Evolutionary conservation across 2,888 invertebrate genomes (phyloP).

Genomic region (Meteorus colon): DNA sequence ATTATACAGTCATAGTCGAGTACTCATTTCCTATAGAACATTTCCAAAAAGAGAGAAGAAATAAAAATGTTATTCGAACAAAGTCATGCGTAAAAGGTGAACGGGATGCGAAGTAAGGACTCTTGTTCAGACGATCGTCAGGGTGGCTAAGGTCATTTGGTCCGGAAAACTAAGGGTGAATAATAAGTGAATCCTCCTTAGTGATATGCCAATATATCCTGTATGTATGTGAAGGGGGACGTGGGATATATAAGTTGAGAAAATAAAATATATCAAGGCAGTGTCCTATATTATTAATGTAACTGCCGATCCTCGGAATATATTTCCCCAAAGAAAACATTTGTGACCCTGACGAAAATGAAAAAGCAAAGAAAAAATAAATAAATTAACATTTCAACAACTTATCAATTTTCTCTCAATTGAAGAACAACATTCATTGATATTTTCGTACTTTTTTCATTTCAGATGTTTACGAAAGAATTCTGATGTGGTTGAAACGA

Average conservation of each 20-base stretch:
- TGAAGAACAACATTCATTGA: not conserved
- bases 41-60: slow-evolving; percentile 13
- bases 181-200: slow-evolving; percentile 37
- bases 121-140: slow-evolving; percentile 35
- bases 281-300: slow-evolving; percentile 2
- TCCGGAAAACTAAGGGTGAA: slow-evolving; percentile 42
- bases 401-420: slow-evolving; percentile 11
- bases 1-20: slow-evolving; percentile 6
- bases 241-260: not conserved
- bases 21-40: slow-evolving; percentile 13
- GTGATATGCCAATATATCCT: slow-evolving; percentile 21
- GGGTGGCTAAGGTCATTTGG: slow-evolving; percentile 35
- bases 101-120: slow-evolving; percentile 34
- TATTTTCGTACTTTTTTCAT: slow-evolving; percentile 17
- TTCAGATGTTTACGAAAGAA: not conserved
- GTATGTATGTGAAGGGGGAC: slow-evolving; percentile 20
- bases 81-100: slow-evolving; percentile 42
- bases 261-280: not conserved
- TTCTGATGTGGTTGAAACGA: slow-evolving; percentile 12
- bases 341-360: not conserved
- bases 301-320: slow-evolving; percentile 5
- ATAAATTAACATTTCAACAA: not conserved
- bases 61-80: slow-evolving; percentile 24
- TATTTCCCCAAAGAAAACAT: slow-evolving; percentile 1
- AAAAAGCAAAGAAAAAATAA: not conserved